These are phyloP conservation scores for Sander lucioperca DNA, from an alignment of 2,113 vertebrate species.

Conservation along the genomic window DNA sequence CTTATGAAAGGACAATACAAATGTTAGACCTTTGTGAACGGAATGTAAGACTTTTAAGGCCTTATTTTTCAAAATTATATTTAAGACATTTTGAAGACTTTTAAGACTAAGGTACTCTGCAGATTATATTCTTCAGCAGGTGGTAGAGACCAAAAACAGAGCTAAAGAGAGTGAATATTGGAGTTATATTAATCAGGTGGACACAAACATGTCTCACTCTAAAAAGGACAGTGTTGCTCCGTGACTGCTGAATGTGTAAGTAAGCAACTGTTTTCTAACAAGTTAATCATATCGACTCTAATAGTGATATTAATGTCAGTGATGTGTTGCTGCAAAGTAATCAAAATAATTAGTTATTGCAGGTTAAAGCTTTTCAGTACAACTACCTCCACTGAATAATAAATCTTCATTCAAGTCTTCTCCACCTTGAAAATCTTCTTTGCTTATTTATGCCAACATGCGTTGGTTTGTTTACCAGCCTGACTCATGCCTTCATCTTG, in stretches of 20 bases:
- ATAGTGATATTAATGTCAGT: no score
- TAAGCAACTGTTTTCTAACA: not conserved
- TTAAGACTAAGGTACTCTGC: no score
- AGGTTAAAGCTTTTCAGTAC: not conserved
- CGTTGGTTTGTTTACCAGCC: slow-evolving; percentile 22
- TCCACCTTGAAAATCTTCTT: slow-evolving; percentile 32
- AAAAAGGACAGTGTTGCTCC: not conserved
- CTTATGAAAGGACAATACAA: no score
- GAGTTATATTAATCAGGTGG: not conserved
- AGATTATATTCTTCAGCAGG: not conserved
- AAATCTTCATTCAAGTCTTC: not conserved
- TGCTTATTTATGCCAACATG: slow-evolving; percentile 33
- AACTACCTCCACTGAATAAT: not conserved
- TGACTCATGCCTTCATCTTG: not conserved
- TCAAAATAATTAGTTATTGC: not conserved
- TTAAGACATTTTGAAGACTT: no score
- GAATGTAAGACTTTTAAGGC: no score
- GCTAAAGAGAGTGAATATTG: not conserved
- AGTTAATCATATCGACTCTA: not conserved
- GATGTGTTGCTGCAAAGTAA: not conserved
- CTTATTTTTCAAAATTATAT: no score
- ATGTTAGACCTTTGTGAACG: no score
- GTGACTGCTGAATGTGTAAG: not conserved
- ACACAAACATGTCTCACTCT: not conserved
- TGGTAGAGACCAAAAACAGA: not conserved